Percentiles rank a stretch among this genome's conserved stretches.
Conservation (phyloP, 1,140 invertebrate species). For the Pogonognathellus flavescens region DNA sequence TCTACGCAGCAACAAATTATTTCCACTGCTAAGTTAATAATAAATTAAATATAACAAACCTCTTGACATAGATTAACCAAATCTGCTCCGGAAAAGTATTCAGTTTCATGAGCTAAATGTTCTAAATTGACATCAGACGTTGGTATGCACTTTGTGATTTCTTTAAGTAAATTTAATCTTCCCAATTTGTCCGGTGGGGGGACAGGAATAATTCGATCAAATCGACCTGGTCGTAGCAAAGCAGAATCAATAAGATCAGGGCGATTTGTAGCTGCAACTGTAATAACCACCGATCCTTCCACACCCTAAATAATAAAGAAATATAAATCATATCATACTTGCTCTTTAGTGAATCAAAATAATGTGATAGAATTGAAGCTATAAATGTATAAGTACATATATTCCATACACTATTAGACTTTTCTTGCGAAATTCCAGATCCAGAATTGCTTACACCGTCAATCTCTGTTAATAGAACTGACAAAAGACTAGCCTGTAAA, state of each 20-base stretch:
- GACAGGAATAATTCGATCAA: slow-evolving; percentile 83
- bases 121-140: slow-evolving; percentile 75
- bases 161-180: slow-evolving; percentile 76
- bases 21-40: too few relatives aligned
- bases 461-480: slow-evolving; percentile 79
- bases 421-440: neutral
- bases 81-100: slow-evolving; percentile 84
- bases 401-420: neutral
- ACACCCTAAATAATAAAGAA: slow-evolving; percentile 1
- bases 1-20: too few relatives aligned
- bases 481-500: slow-evolving; percentile 76
- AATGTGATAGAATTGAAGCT: slow-evolving; percentile 26
- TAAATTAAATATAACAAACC: too few relatives aligned
- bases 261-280: slow-evolving; percentile 84
- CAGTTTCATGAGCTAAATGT: slow-evolving; percentile 75
- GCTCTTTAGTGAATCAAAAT: neutral
- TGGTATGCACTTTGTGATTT: slow-evolving; percentile 76
- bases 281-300: slow-evolving; percentile 72
- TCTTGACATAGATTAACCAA: slow-evolving; percentile 80
- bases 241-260: slow-evolving; percentile 85
- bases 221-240: slow-evolving; percentile 80
- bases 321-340: neutral
- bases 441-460: slow-evolving; percentile 75
- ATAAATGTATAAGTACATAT: neutral
- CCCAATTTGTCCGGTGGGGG: slow-evolving; percentile 78